A percentile compares a stretch with the other conserved stretches of the same genome.
Conservation (phyloP, 2,113 vertebrate genomes). For the Onychostoma macrolepis region DNA sequence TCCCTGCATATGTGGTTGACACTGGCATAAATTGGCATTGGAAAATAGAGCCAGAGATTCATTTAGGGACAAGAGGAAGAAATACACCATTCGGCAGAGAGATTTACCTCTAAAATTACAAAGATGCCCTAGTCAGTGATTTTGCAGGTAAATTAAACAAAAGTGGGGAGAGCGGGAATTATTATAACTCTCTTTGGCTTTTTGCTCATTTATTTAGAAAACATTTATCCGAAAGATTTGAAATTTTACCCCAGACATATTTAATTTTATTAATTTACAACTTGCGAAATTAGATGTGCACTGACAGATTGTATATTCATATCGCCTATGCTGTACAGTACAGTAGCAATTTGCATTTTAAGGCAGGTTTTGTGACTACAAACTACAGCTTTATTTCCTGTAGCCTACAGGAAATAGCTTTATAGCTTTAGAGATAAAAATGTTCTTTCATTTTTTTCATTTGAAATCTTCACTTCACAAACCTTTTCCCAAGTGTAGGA, state of each 20-base stretch:
- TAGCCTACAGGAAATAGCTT: neutral
- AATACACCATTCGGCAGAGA: neutral
- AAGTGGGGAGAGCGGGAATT: neutral
- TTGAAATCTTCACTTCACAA: neutral
- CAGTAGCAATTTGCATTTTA: too few relatives aligned
- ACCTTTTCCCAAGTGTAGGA: neutral
- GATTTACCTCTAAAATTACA: constrained; percentile 2
- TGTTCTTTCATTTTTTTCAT: neutral
- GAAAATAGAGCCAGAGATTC: neutral
- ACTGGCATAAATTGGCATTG: constrained; percentile 16
- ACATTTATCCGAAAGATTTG: neutral
- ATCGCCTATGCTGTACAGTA: neutral
- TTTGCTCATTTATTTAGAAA: constrained; percentile 3
- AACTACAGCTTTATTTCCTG: neutral
- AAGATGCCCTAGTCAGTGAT: constrained; percentile 1
- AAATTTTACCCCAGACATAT: neutral
- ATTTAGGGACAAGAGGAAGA: constrained; percentile 2
- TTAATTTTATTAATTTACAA: neutral
- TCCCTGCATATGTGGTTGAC: constrained; percentile 9
- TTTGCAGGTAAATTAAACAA: neutral
- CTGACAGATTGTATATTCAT: neutral
- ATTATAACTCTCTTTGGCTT: neutral
- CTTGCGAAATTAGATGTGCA: neutral
- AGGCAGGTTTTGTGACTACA: neutral
- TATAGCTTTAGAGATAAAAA: neutral